These are phyloP conservation scores for Hexactinellida sp. DNA, from an alignment of 37 sponge, comb jelly and placozoan species.

Conservation along the genomic window DNA sequence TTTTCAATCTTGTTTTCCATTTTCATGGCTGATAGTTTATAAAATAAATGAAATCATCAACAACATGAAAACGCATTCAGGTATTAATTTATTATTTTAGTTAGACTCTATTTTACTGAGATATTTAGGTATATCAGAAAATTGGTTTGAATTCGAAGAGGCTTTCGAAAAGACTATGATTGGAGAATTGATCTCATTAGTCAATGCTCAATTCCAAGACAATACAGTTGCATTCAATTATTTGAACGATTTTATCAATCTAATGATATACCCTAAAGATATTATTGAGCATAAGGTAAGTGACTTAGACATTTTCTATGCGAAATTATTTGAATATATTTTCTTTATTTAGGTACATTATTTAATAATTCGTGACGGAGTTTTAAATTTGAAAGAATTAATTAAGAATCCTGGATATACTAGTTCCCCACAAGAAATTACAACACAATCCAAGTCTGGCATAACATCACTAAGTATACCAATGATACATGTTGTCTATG, in stretches of 20 bases:
- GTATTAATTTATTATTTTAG: not conserved
- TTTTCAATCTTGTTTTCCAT: not conserved
- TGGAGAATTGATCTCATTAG: not conserved
- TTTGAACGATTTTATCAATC: not conserved
- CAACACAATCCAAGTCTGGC: no score
- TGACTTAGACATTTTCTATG: no score
- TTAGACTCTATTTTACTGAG: not conserved
- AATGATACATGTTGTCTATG: not conserved
- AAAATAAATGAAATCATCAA: not conserved
- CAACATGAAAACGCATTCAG: not conserved
- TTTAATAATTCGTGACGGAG: not conserved
- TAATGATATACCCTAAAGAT: not conserved
- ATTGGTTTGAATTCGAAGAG: not conserved
- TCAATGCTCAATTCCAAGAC: not conserved
- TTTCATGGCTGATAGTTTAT: not conserved
- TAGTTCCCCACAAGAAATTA: no score
- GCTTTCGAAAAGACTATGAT: not conserved
- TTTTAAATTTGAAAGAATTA: not conserved
- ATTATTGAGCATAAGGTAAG: not conserved
- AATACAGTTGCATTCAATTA: not conserved
- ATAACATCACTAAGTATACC: not conserved
- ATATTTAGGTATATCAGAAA: not conserved
- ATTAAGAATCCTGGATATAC: no score
- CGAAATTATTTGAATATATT: not conserved
- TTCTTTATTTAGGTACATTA: not conserved